phyloP scores from a whole-genome alignment of 2,797 vertebrate genomes.

The Chelon labrosus region DNA sequence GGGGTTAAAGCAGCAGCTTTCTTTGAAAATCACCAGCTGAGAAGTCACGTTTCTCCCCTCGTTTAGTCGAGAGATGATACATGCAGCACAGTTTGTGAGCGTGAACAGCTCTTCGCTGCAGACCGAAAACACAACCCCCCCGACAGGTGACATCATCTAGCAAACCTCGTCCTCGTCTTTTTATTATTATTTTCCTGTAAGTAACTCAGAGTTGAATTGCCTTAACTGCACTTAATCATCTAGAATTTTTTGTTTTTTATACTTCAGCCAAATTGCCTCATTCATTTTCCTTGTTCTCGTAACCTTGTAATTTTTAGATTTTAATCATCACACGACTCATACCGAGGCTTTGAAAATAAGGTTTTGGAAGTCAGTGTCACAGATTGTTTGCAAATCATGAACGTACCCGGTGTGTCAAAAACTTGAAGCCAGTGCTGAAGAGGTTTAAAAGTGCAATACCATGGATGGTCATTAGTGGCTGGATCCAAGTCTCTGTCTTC shows the following conservation, averaged over 20 bases:
- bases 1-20: not conserved
- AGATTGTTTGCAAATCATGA: too few relatives aligned
- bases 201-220: conserved; percentile 1
- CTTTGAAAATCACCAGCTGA: not conserved
- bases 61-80: too few relatives aligned
- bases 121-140: conserved; percentile 1
- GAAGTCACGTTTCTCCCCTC: not conserved
- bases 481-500: too few relatives aligned
- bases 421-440: too few relatives aligned
- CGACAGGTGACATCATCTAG: conserved; percentile 9
- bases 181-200: not conserved
- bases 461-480: too few relatives aligned
- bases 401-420: too few relatives aligned
- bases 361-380: too few relatives aligned
- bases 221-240: not conserved
- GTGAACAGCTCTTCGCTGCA: not conserved
- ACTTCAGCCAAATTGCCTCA: not conserved
- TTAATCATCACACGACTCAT: not conserved
- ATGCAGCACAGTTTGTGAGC: not conserved
- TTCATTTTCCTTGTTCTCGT: not conserved
- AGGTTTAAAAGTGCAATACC: too few relatives aligned
- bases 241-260: not conserved
- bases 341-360: too few relatives aligned
- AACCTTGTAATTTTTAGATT: not conserved
- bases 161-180: not conserved